Base-by-base conservation (phyloP, 2,113 vertebrate genomes). In the Psilopsiagon aymara region DNA sequence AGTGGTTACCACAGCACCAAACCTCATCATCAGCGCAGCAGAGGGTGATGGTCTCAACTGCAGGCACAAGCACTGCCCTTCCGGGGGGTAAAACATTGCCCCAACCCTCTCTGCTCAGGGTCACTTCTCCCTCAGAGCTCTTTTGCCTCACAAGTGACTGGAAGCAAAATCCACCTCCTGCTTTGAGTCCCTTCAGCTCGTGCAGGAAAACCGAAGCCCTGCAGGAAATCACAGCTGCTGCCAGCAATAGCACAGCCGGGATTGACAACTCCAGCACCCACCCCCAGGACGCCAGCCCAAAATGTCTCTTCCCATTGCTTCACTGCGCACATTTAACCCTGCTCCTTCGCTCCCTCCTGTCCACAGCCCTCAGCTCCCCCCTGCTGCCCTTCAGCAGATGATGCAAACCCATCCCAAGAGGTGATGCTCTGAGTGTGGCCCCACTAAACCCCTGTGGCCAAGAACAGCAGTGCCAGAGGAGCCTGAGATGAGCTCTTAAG, bases 1-100 rank as follows among this genome's bases (percentile, higher is more conserved):
- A 49, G 53, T 17, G 13, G 12, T 23, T 47, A 51, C 57, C 80
- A 17, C 10, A 33, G 79, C 44, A 47, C 59, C 35, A 31, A 9
- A 29, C 2, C 33, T 35, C 12, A 29, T 16, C 37, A 17, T 2
- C 4, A 20, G 43, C 0, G 0, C 0, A 1, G 55, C 1, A 2
- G n/a, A 41, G 17, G 47, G 33, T 29, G 37, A 21, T 3, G 17
- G 28, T 43, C 44, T 9, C 81, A 27, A 2, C 33, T 20, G 27
- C 81, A n/a, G 27, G 41, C 41, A 18, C 66, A 44, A 53, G 31
- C 18, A 3, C 49, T 41, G 47, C 29, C 8, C 9, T 27, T 23
- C 17, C 1, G 0, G 19, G 39, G 6, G 37, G n/a, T 25, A 7
- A 23, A 23, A 37, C 24, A 3, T 4, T 11, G 8, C 33, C 71